Evolutionary conservation across 2,797 vertebrate species (phyloP), one percentile per base, ranked within the genome.

Genomic region (Chrysocyon brachyurus): DNA sequence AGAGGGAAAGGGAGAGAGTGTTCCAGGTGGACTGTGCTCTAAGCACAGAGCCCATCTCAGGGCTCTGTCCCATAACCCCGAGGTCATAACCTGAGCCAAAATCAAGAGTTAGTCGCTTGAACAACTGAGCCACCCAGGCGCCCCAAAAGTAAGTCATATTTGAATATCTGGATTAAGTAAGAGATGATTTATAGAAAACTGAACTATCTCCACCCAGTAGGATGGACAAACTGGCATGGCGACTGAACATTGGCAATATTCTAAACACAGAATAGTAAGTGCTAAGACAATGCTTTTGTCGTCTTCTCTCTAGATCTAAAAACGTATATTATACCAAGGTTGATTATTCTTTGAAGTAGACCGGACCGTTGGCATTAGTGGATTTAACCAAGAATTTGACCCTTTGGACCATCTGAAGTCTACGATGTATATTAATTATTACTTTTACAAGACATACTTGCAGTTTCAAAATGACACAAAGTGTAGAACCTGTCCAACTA

Each of bases 401-500:
- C 33, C 36, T 52, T 57, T 68, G 46, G 54, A 83, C 15, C 73
- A 63, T 63, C 2, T 90, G 8, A 93, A 59, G 16, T 57, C 79
- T 22, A 82, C 7, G 9, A 26, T 21, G 40, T 40, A 46, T 3
- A 33, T 56, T 88, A 81, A 89, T 28, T 26, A 75, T 24, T 73
- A 66, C 28, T 94, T 94, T 33, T 78, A 73, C 1, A 79, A 70
- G 64, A 86, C 14, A 52, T 21, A 46, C 52, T 70, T 92, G 77
- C 82, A 36, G 83, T 56, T 96, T 82, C 81, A 91, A 96, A 95
- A 57, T 52, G 64, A 72, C 49, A 40, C 33, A 26, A 64, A 36
- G 40, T 46, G 12, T 61, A 52, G 68, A 87, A 85, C 22, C 22
- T 83, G 81, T 72, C 66, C 46, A 73, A 52, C 40, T 52, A 14